Percentiles rank a stretch among this genome's conserved stretches.
Evolutionary conservation across 2,113 vertebrate genomes (phyloP).

Genomic region (Cynoglossus semilaevis): DNA sequence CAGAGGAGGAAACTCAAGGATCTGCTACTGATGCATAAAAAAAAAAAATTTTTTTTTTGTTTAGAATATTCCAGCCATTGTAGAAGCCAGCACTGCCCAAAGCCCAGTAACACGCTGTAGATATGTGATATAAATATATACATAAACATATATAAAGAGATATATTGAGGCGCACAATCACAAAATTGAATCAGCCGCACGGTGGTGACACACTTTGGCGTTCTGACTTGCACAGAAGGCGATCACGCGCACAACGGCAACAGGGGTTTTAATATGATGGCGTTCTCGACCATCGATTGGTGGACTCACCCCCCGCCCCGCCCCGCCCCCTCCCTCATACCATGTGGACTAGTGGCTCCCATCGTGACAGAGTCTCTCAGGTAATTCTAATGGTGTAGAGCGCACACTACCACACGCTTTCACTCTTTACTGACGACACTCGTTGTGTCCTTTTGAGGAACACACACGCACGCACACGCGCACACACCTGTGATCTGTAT

Average conservation of each 20-base stretch:
- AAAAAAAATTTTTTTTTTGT: constrained; percentile 39
- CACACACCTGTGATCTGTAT: background rate
- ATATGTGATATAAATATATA: constrained; percentile 37
- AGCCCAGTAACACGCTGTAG: constrained; percentile 51
- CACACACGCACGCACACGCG: no score
- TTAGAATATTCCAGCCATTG: constrained; percentile 40
- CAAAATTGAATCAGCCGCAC: constrained; percentile 42
- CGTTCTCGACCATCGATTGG: no score
- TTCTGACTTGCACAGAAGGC: constrained; percentile 22
- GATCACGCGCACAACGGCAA: constrained; percentile 8
- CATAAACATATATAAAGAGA: background rate
- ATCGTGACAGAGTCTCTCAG: constrained; percentile 55
- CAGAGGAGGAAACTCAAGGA: constrained; percentile 30
- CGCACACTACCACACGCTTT: constrained; percentile 30
- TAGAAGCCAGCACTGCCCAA: constrained; percentile 64
- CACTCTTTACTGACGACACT: no score
- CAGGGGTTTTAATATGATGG: no score
- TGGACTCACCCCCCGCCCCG: constrained; percentile 7
- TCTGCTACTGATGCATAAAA: constrained; percentile 45
- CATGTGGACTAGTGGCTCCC: constrained; percentile 26
- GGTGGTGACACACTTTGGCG: constrained; percentile 18
- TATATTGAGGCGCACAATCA: constrained; percentile 46
- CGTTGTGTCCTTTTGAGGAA: no score
- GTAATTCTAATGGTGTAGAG: constrained; percentile 56
- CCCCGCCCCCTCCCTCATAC: constrained; percentile 31